Percentiles rank a stretch among this genome's conserved stretches.
These are phyloP conservation scores for Decapterus maruadsi DNA, from an alignment of 2,797 vertebrate genomes.

Conservation along the genomic window DNA sequence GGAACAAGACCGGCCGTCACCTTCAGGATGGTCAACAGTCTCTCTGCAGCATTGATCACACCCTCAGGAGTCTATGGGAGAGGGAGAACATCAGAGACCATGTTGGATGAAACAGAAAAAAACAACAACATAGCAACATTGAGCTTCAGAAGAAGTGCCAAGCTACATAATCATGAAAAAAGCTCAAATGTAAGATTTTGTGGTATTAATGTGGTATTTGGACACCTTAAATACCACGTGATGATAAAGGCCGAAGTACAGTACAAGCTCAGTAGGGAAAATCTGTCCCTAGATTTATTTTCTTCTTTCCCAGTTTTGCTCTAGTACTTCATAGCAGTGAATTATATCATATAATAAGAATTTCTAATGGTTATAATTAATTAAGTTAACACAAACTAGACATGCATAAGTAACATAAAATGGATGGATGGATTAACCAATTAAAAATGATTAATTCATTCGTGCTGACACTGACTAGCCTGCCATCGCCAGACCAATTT, in stretches of 20 bases:
- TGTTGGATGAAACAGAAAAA: constrained; percentile 20
- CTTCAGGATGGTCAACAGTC: constrained; percentile 89
- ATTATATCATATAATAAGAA: not conserved
- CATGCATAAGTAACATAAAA: not conserved
- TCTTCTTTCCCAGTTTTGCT: not conserved
- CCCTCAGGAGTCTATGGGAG: constrained; percentile 83
- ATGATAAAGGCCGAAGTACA: not conserved
- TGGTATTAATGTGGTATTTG: not conserved
- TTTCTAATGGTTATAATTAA: not conserved
- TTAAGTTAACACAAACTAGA: not conserved
- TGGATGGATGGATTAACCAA: not conserved
- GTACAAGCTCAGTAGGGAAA: not conserved
- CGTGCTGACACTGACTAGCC: not conserved
- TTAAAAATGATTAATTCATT: not conserved
- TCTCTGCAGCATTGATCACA: constrained; percentile 79
- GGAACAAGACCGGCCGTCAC: constrained; percentile 88
- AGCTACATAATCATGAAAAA: not conserved
- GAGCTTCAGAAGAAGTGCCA: not conserved
- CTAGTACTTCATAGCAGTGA: not conserved
- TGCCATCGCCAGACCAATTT: not conserved
- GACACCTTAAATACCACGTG: not conserved
- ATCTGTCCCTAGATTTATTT: not conserved
- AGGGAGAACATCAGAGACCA: not conserved
- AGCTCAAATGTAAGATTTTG: not conserved
- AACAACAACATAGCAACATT: not conserved